A percentile compares a stretch with the other conserved stretches of the same genome.
Conservation (phyloP, 2,113 vertebrate species). For the Grammomys surdaster region DNA sequence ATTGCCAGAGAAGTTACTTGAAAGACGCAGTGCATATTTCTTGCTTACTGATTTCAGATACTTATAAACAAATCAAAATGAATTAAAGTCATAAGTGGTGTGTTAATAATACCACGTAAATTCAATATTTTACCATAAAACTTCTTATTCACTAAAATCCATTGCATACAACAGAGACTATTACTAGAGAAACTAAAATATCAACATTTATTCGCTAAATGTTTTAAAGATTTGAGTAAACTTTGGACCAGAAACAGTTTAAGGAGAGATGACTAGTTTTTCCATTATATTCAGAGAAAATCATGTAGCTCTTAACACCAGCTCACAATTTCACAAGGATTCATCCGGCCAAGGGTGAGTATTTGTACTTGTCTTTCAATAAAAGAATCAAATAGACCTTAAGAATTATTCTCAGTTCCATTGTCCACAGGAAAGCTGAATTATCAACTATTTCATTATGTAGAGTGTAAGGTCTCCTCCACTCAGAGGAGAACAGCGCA, state of each 20-base stretch:
- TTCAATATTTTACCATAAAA: constrained; percentile 31
- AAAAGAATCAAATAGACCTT: constrained; percentile 51
- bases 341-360: constrained; percentile 11
- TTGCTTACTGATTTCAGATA: constrained; percentile 4
- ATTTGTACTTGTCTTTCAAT: constrained; percentile 13
- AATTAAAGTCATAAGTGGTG: constrained; percentile 36
- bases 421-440: constrained; percentile 3
- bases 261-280: background rate
- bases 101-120: constrained; percentile 11
- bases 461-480: constrained; percentile 11
- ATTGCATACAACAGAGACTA: background rate
- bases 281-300: background rate
- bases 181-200: background rate
- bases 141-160: background rate
- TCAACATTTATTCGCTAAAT: constrained; percentile 19
- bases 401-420: constrained; percentile 37
- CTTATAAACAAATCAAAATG: constrained; percentile 7
- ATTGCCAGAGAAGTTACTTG: constrained; percentile 12
- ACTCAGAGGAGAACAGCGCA: background rate
- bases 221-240: constrained; percentile 31
- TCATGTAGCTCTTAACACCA: constrained; percentile 7
- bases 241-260: constrained; percentile 28
- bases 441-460: constrained; percentile 43
- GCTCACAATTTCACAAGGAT: constrained; percentile 21
- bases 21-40: background rate